Base-by-base conservation (phyloP, 2,797 vertebrate genomes). In the Toxotes lorentzi region DNA sequence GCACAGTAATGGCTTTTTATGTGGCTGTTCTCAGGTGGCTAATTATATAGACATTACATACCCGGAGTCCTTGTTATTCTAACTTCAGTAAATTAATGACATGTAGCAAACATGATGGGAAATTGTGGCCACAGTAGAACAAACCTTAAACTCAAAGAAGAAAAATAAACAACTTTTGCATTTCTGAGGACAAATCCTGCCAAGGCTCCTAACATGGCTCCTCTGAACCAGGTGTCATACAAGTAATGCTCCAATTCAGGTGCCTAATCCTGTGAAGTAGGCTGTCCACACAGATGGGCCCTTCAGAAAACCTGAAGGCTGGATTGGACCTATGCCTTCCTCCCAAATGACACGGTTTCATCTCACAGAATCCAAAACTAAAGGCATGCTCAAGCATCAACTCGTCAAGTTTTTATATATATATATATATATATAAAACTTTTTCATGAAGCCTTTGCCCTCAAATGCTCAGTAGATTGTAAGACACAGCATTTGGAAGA, bases 41-140 rank as follows among this genome's bases (percentile, higher is more conserved):
- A 95, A 96, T 96, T 95, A 95, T 91, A 95, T 90, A 94, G 94
- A 93, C 92, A 94, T 95, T 95, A 95, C 94, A 96, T 93, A 93
- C 89, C 88, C 92, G 30, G 61, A 92, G 88, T 91, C 79, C 89
- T 92, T 95, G 94, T 96, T 95, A 92, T 95, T 95, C 94, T 94
- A 93, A 93, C 94, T 92, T 93, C 79, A 62, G 87, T 86, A 91
- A 94, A 95, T 95, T 95, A 95, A 95, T 91, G 91, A 91, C 93
- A 93, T 89, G 88, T 82, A 92, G 85, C 80, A 86, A 92, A 93
- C 88, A 69, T 68, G 76, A 93, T 84, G 87, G 89, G 85, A 92
- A 94, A 86, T 74, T 35, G 86, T 57, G 84, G 86, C 86, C 54
- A 81, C 66, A 13, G 63, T 74, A 47, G 83, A 90, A 91, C 78